Percentiles rank a stretch among this genome's conserved stretches.
phyloP scores from a whole-genome alignment of 2,888 invertebrate species.

The Elegia similella region DNA sequence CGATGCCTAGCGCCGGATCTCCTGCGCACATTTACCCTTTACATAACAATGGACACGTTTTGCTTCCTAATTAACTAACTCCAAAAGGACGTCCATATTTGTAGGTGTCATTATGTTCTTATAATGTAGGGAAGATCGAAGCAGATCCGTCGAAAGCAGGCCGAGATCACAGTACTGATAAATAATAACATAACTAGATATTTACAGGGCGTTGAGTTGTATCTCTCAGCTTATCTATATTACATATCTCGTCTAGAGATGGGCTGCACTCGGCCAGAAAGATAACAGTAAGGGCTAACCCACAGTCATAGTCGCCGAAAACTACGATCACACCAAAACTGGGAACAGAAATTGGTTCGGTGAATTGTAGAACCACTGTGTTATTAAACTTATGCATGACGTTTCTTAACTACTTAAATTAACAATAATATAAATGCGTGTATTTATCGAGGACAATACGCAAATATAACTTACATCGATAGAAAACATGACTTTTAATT shows the following conservation, averaged over 20 bases:
- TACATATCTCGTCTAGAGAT: constrained; percentile 28
- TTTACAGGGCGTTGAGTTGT: constrained; percentile 55
- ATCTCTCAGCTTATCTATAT: constrained; percentile 50
- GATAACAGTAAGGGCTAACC: neutral
- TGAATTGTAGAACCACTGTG: no score
- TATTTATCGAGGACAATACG: no score
- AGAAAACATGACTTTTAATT: no score
- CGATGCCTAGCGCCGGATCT: neutral
- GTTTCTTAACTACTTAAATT: constrained; percentile 21
- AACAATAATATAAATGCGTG: no score
- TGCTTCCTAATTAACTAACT: no score
- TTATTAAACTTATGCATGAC: constrained; percentile 20
- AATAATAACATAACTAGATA: constrained; percentile 4
- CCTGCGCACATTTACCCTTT: no score
- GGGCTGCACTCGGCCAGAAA: constrained; percentile 35
- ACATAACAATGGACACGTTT: no score
- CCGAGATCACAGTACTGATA: constrained; percentile 5
- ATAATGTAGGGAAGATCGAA: neutral
- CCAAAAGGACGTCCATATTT: no score
- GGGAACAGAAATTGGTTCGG: no score
- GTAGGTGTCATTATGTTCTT: neutral
- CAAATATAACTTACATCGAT: no score
- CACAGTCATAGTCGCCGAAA: neutral
- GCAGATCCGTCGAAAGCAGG: neutral
- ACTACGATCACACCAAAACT: neutral